phyloP scores from a whole-genome alignment of 1,140 invertebrate genomes.

The Pseudachorutes palmiensis region DNA sequence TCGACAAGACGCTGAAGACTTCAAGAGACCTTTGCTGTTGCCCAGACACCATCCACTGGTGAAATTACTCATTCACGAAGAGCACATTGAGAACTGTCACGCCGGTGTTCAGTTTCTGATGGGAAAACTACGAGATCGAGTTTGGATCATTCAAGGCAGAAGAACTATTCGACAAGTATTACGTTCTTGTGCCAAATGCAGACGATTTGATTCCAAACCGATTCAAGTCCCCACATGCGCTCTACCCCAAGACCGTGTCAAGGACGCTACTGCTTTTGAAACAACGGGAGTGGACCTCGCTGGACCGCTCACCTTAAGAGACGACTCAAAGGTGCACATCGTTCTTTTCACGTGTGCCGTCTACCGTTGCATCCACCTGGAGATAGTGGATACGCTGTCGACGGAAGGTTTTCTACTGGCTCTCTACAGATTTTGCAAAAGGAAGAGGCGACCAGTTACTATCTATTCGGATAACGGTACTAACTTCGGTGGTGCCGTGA shows the following conservation, averaged over 20 bases:
- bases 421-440: conserved; percentile 35
- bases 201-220: conserved; percentile 34
- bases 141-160: conserved; percentile 38
- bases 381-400: conserved; percentile 15
- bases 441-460: conserved; percentile 26
- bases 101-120: conserved; percentile 23
- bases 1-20: not conserved
- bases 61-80: conserved; percentile 32
- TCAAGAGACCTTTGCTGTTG: conserved; percentile 36
- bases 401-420: conserved; percentile 36
- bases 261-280: conserved; percentile 39
- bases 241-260: conserved; percentile 38
- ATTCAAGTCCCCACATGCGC: conserved; percentile 31
- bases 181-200: conserved; percentile 38
- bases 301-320: conserved; percentile 39
- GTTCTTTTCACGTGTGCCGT: conserved; percentile 42
- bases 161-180: conserved; percentile 37
- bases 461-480: conserved; percentile 40
- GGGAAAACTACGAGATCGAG: conserved; percentile 33
- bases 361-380: conserved; percentile 44
- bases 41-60: conserved; percentile 32
- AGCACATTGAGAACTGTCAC: conserved; percentile 27
- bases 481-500: conserved; percentile 39
- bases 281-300: conserved; percentile 41
- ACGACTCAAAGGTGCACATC: conserved; percentile 39